phyloP scores from a whole-genome alignment of 92 coral and sea anemone species.

The Blastomussa wellsi region DNA sequence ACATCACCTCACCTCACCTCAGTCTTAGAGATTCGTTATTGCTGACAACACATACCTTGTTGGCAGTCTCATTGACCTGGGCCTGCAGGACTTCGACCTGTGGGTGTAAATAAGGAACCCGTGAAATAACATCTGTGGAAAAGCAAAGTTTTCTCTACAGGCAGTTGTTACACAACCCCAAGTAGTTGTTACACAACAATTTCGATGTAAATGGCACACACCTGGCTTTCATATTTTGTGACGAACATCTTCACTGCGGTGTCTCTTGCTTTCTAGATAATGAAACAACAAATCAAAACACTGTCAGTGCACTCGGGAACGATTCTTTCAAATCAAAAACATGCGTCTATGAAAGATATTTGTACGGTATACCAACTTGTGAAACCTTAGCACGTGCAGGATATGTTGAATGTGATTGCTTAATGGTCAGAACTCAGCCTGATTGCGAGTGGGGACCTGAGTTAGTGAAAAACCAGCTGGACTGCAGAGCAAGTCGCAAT shows the following conservation, averaged over 20 bases:
- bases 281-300: not conserved
- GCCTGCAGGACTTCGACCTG: slow-evolving; percentile 31
- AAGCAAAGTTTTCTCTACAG: not conserved
- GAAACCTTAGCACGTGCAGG: not conserved
- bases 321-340: not conserved
- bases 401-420: not conserved
- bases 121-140: not conserved
- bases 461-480: not conserved
- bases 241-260: slow-evolving; percentile 4
- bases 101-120: not conserved
- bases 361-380: not conserved
- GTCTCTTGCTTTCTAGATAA: slow-evolving; percentile 10
- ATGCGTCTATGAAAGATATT: not conserved
- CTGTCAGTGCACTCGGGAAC: not conserved
- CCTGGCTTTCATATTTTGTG: slow-evolving; percentile 20
- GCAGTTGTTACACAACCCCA: not conserved
- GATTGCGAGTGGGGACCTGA: not conserved
- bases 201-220: not conserved
- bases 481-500: not conserved
- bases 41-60: slow-evolving; percentile 1
- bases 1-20: no score
- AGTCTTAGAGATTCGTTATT: not conserved
- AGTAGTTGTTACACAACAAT: not conserved
- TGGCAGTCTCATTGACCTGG: slow-evolving; percentile 25
- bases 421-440: not conserved